phyloP scores from a whole-genome alignment of 2,888 invertebrate species.

The Conops quadrifasciatus region DNA sequence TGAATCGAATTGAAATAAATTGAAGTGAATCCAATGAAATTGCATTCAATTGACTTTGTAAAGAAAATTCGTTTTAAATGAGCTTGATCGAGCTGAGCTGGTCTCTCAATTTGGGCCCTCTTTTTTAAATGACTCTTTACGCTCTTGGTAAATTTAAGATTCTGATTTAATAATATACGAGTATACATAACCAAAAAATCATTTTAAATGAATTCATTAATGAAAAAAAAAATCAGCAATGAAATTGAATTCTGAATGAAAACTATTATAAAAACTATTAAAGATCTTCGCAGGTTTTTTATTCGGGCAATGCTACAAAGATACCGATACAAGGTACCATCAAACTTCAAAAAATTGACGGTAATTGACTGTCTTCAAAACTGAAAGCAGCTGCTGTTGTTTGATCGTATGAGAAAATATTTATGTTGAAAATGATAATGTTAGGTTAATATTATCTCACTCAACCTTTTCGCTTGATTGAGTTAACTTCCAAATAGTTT shows the following conservation, averaged over 20 bases:
- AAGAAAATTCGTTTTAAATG: background rate
- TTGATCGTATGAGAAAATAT: too few relatives aligned
- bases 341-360: too few relatives aligned
- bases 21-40: conserved; percentile 7
- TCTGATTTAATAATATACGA: background rate
- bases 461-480: background rate
- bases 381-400: too few relatives aligned
- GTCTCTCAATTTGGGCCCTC: background rate
- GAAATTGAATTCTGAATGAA: too few relatives aligned
- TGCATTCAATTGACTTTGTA: background rate
- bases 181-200: background rate
- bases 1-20: conserved; percentile 15
- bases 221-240: too few relatives aligned
- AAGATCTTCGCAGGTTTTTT: too few relatives aligned
- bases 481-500: conserved; percentile 13
- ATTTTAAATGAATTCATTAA: too few relatives aligned
- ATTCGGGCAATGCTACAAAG: too few relatives aligned
- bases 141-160: background rate
- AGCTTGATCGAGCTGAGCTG: background rate
- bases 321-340: too few relatives aligned
- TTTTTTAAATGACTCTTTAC: background rate
- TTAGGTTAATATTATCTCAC: background rate
- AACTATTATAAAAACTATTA: too few relatives aligned
- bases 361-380: too few relatives aligned
- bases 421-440: too few relatives aligned